phyloP scores from a whole-genome alignment of 2,113 vertebrate species.

The Athene noctua region DNA sequence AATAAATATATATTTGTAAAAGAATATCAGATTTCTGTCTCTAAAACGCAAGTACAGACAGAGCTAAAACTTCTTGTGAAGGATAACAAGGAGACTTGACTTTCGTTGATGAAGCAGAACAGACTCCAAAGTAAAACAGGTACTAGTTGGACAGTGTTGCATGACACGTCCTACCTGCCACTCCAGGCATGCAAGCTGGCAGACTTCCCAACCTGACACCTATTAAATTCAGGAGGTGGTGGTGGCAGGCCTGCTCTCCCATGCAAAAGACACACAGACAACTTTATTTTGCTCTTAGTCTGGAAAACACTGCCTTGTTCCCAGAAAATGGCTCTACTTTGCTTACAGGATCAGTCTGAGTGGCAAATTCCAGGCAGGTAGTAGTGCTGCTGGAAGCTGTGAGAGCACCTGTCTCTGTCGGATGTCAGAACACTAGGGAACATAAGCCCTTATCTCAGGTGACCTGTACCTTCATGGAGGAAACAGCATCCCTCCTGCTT shows the following conservation, averaged over 20 bases:
- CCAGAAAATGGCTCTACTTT: neutral
- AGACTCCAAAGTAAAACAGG: neutral
- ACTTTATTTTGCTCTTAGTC: neutral
- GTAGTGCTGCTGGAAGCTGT: neutral
- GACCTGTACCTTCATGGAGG: neutral
- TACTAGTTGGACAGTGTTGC: neutral
- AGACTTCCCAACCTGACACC: neutral
- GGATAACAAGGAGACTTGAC: neutral
- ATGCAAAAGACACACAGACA: neutral
- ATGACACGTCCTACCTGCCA: neutral
- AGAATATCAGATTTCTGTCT: neutral
- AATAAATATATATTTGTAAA: neutral
- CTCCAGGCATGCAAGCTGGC: neutral
- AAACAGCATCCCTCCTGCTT: neutral
- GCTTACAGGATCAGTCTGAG: rapidly evolving
- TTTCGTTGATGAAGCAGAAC: neutral
- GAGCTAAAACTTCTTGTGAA: neutral
- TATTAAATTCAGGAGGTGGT: neutral
- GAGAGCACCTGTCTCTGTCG: neutral
- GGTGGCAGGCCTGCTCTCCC: neutral
- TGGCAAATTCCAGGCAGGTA: neutral
- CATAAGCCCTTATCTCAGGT: neutral
- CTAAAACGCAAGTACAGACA: neutral
- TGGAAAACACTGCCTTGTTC: neutral
- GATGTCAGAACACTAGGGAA: neutral